Conservation (phyloP, 2,113 vertebrate genomes). For the Tragelaphus strepsiceros region DNA sequence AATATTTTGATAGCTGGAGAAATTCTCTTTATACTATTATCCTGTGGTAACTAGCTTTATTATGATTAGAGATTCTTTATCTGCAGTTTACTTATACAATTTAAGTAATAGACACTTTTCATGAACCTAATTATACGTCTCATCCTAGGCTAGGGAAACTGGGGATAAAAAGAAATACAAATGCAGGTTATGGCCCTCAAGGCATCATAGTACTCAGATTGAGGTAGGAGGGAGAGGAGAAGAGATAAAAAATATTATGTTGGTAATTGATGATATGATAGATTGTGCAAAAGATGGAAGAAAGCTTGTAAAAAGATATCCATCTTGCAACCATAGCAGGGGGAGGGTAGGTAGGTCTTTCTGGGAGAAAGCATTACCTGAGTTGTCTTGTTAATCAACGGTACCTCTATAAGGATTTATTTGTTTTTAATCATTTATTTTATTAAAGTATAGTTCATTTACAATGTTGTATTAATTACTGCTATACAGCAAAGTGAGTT, state of each 20-base stretch:
- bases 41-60: not conserved
- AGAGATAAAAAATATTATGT: not conserved
- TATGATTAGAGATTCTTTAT: not conserved
- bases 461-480: not conserved
- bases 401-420: not conserved
- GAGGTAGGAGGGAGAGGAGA: not conserved
- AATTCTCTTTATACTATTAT: not conserved
- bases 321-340: not conserved
- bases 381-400: not conserved
- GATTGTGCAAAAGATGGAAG: not conserved
- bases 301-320: not conserved
- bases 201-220: not conserved
- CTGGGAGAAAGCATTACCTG: not conserved
- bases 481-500: not conserved
- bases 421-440: not conserved
- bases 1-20: slow-evolving; percentile 30
- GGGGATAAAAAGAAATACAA: not conserved
- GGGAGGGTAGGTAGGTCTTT: not conserved
- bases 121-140: not conserved
- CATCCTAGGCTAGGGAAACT: not conserved
- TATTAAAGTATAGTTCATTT: not conserved
- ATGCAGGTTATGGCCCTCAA: not conserved
- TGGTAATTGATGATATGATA: not conserved
- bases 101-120: not conserved
- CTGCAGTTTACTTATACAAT: not conserved